These are phyloP conservation scores for Fratercula arctica DNA, from an alignment of 2,797 vertebrate genomes.

Conservation along the genomic window DNA sequence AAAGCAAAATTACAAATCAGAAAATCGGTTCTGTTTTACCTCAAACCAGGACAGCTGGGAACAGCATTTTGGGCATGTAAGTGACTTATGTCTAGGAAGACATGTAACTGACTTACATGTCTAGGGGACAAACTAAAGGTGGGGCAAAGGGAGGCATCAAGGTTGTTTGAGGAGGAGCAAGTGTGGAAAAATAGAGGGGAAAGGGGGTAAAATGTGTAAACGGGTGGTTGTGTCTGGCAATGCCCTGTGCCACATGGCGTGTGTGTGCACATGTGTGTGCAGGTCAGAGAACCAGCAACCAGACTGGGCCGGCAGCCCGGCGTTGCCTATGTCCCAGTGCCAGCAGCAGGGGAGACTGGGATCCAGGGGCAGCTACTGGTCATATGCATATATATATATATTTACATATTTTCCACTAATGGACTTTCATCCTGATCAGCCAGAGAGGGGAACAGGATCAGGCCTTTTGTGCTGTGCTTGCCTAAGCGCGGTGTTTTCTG, in stretches of 20 bases:
- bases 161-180: neutral
- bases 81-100: neutral
- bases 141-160: neutral
- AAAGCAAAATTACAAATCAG: no score
- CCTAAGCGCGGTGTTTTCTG: neutral
- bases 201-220: neutral
- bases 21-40: no score
- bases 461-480: neutral
- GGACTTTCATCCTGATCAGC: neutral
- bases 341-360: neutral
- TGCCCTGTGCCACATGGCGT: accelerated
- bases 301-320: accelerated
- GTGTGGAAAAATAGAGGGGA: neutral
- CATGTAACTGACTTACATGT: neutral
- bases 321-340: neutral
- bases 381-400: no score
- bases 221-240: neutral
- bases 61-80: neutral
- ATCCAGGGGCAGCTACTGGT: neutral
- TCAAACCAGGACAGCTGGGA: neutral
- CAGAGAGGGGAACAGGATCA: neutral
- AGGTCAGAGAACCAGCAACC: neutral
- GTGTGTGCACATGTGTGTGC: no score
- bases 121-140: neutral
- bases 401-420: neutral